Base-by-base conservation (phyloP, 2,113 vertebrate species). In the Alexandromys fortis region DNA sequence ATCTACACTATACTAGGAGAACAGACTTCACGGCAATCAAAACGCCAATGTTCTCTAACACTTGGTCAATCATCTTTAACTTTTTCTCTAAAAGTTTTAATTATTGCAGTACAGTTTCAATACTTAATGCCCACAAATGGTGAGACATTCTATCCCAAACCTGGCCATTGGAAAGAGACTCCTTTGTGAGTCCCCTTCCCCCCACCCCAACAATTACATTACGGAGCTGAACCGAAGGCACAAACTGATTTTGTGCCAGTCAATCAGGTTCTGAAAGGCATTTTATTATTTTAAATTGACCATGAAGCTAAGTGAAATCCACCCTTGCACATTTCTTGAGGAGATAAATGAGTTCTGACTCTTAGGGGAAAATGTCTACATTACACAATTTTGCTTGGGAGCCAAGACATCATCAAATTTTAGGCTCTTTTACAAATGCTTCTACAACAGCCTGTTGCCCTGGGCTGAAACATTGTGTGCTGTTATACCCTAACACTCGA, bases 241-340 rank as follows among this genome's bases (percentile, higher is more conserved):
- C 93, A 98, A 97, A 92, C 45, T 85, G 82, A 86, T 97, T 98
- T 85, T 97, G 96, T 97, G 97, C 47, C 96, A 96, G 95, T 94
- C 91, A 97, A 95, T 95, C 94, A 97, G 92, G 58, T 96, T 97
- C 89, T 97, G 97, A 98, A 98, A 98, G 89, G 89, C 24, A 6
- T 95, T 98, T 98, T 97, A 97, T 97, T 98, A 97, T 97, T 97
- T 96, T 97, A 98, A 98, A 98, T 97, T 95, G 96, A 97, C 96
- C 95, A 93, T 94, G 96, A 98, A 98, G 95, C 86, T 98, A 97
- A 98, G 95, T 1, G 49, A 97, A 96, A 83, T 97, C 77, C 78
- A 98, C 89, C 65, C 77, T 96, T 97, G 96, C 47, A 52, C 94
- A 86, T 95, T 98, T 97, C 92, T 96, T 92, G 19, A 83, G 61